phyloP scores from a whole-genome alignment of 2,113 vertebrate species.

The Alces alces region DNA sequence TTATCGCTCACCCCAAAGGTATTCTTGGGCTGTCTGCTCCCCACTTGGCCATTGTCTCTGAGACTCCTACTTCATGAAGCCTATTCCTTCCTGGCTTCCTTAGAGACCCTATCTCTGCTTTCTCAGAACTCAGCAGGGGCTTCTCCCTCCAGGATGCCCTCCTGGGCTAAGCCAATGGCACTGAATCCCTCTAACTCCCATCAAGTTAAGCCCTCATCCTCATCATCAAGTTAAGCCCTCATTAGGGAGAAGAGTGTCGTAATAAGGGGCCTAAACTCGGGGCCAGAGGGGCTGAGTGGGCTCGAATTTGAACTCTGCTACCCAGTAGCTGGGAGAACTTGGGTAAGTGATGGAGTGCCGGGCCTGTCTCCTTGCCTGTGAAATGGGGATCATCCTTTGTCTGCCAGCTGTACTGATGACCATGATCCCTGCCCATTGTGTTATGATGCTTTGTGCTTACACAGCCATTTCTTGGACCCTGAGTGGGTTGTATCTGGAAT shows the following conservation, averaged over 20 bases:
- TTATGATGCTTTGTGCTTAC: not conserved
- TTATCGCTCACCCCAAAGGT: not conserved
- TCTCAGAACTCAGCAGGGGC: not conserved
- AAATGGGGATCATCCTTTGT: not conserved
- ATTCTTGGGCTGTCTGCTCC: not conserved
- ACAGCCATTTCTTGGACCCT: not conserved
- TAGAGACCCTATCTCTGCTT: not conserved
- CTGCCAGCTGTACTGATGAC: not conserved
- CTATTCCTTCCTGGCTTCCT: not conserved
- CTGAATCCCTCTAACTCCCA: not conserved
- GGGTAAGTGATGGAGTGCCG: rapidly evolving
- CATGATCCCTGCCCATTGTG: not conserved
- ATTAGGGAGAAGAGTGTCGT: not conserved
- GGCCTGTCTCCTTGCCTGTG: not conserved
- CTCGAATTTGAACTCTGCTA: not conserved
- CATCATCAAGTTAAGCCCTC: not conserved
- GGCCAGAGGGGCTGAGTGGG: not conserved
- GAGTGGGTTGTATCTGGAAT: not conserved
- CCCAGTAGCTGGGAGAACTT: not conserved
- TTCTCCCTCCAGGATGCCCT: not conserved
- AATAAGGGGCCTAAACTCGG: not conserved
- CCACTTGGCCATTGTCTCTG: not conserved
- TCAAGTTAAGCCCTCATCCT: not conserved
- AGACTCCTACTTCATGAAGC: not conserved
- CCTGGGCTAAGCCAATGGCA: not conserved